Percentiles rank a stretch among this genome's conserved stretches.
phyloP scores from a whole-genome alignment of 2,113 vertebrate species.

The Pelecanus crispus region DNA sequence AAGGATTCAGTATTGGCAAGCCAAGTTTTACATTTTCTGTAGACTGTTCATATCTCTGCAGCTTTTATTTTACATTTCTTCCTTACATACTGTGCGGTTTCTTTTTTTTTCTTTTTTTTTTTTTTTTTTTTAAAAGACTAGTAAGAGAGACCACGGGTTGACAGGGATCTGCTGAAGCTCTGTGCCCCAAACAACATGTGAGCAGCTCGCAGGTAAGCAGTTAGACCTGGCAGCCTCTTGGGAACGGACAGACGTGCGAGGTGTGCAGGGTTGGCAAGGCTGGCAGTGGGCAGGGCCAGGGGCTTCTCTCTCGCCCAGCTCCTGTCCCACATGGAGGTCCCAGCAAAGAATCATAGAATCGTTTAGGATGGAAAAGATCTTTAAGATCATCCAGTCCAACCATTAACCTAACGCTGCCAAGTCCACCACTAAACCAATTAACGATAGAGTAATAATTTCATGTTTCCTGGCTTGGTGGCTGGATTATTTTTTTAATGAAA shows the following conservation, averaged over 20 bases:
- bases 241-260: fast-evolving
- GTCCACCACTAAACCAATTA: no score
- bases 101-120: not conserved
- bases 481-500: no score
- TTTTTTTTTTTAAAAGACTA: not conserved
- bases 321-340: fast-evolving
- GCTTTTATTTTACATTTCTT: not conserved
- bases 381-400: no score
- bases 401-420: no score
- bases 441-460: no score
- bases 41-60: not conserved
- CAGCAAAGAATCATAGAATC: no score
- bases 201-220: not conserved
- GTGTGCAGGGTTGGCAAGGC: not conserved
- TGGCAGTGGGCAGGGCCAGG: not conserved
- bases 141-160: fast-evolving
- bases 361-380: no score
- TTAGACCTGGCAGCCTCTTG: not conserved
- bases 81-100: not conserved
- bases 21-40: not conserved
- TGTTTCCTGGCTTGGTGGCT: no score
- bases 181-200: not conserved
- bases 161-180: not conserved
- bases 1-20: not conserved
- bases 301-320: not conserved